Base-by-base conservation (phyloP, 1,140 invertebrate genomes). In the Cydia strobilella region DNA sequence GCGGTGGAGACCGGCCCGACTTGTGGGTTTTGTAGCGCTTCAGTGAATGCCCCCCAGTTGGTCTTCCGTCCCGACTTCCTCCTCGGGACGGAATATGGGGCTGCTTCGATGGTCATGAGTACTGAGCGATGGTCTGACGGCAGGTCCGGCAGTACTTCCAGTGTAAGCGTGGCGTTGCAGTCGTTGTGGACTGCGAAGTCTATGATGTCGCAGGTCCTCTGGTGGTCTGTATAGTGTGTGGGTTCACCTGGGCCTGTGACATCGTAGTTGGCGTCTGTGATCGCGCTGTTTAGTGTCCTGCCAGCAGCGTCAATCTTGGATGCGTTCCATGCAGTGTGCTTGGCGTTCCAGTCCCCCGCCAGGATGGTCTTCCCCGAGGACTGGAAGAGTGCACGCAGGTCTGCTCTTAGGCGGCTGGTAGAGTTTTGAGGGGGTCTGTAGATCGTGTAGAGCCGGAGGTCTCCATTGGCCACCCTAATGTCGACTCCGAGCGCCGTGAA, bases 261-360 rank as follows among this genome's bases (percentile, higher is more conserved):
- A 15, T 74, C 59, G 54, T 18, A 63, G 31, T 63, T 18, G 1
- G 5, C 20, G 73, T 39, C 59, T 31, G 7, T 6, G 2, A 51
- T n/a, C 5, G 25, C 73, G 51, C 15, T 42, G 54, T 31, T 25
- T 5, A 74, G 23, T 0, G 31, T 18, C 5, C 31, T 31, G 18
- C 73, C 73, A 18, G 25, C 39, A 3, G 73, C 12, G 18, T 62
- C 27, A 2, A n/a, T 63, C 4, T 4, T 31, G 12, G 62, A 18
- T 0, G 72, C 25, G 48, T 73, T 45, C 72, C 72, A 73, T 0
- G 51, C 72, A 1, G n/a, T 45, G 23, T 73, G 72, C 13, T 73
- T 73, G 23, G 35, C 35, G 72, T 73, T 73, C 18, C 18, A 31
- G 72, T 73, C 72, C 2, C 72, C 72, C 3, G 72, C 72, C 7